Evolutionary conservation across 2,113 vertebrate species (phyloP).

Genomic region (Hepsetus odoe): DNA sequence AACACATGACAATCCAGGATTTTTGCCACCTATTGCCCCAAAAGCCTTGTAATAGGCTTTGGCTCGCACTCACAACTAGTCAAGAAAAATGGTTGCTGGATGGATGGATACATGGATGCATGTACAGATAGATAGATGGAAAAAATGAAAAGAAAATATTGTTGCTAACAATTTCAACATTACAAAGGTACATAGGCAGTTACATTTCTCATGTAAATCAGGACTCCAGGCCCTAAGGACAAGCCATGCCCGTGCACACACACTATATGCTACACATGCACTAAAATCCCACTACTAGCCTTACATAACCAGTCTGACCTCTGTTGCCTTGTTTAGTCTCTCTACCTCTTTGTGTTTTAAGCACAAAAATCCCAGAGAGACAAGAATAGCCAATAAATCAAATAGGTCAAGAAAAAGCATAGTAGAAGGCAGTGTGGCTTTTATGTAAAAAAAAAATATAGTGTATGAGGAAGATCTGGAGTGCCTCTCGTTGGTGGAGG

Average conservation of each 20-base stretch:
- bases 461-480: background rate
- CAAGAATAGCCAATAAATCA: background rate
- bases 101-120: too few species aligned
- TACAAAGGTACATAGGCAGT: background rate
- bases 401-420: background rate
- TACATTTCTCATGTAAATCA: background rate
- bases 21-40: too few species aligned
- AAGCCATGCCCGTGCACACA: background rate
- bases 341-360: background rate
- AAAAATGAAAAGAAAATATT: too few species aligned
- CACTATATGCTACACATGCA: slow-evolving; percentile 16
- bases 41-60: too few species aligned
- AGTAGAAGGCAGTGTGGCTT: background rate
- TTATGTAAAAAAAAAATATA: background rate
- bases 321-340: background rate
- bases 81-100: too few species aligned
- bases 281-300: background rate
- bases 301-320: slow-evolving; percentile 5
- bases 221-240: background rate
- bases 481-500: background rate
- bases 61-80: too few species aligned
- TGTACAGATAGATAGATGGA: too few species aligned
- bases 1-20: too few species aligned
- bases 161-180: too few species aligned
- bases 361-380: background rate